A percentile compares a stretch with the other conserved stretches of the same genome.
Conservation (phyloP, 2,113 vertebrate genomes). For the Amphiprion ocellaris region DNA sequence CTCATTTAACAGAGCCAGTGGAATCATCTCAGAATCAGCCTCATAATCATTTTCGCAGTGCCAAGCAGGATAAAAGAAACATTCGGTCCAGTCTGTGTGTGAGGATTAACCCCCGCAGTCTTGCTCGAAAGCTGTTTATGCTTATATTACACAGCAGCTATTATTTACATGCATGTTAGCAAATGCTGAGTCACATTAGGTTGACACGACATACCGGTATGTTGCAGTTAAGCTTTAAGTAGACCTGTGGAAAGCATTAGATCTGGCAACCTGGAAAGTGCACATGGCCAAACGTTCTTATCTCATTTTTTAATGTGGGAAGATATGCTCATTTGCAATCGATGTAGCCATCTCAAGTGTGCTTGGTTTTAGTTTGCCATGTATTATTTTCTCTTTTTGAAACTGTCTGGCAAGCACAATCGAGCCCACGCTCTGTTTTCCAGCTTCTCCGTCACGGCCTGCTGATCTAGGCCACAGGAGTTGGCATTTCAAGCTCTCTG, state of each 20-base stretch:
- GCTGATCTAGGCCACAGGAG: slow-evolving; percentile 54
- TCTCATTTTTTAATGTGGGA: not conserved
- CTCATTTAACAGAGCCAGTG: slow-evolving; percentile 65
- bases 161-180: slow-evolving; percentile 36
- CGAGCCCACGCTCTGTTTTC: slow-evolving; percentile 18
- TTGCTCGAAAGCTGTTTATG: slow-evolving; percentile 20
- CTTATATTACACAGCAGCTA: slow-evolving; percentile 21
- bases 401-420: slow-evolving; percentile 50
- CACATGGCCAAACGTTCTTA: not conserved
- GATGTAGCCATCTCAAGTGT: slow-evolving; percentile 13
- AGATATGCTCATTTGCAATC: not conserved
- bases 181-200: slow-evolving; percentile 21
- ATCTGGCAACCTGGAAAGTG: slow-evolving; percentile 28
- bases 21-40: slow-evolving; percentile 77
- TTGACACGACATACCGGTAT: slow-evolving; percentile 5
- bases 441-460: slow-evolving; percentile 30
- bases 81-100: slow-evolving; percentile 12
- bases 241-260: slow-evolving; percentile 46
- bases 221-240: slow-evolving; percentile 48
- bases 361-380: slow-evolving; percentile 49
- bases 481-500: slow-evolving; percentile 27
- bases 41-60: slow-evolving; percentile 25
- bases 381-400: slow-evolving; percentile 14
- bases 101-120: slow-evolving; percentile 1
- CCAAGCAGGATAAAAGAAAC: slow-evolving; percentile 41